These are phyloP conservation scores for Eumaeus atala DNA, from an alignment of 1,140 invertebrate genomes.

Conservation along the genomic window DNA sequence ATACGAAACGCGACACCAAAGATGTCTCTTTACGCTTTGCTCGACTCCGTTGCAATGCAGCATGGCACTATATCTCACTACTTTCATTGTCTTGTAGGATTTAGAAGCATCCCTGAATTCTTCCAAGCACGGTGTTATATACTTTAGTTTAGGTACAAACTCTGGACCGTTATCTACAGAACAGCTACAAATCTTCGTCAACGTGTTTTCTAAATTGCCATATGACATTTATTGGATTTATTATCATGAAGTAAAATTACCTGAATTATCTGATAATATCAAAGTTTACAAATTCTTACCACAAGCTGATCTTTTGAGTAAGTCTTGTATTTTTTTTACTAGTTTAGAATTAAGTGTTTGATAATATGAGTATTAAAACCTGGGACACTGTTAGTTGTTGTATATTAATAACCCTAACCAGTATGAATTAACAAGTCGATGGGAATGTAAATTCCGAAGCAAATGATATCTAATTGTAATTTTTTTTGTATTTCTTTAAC, in stretches of 20 bases:
- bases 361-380: too few species aligned
- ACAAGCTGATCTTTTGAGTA: slow-evolving; percentile 35
- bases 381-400: too few species aligned
- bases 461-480: too few species aligned
- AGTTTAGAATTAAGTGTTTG: too few species aligned
- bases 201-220: slow-evolving; percentile 60
- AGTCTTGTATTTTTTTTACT: slow-evolving; percentile 6
- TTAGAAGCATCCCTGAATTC: slow-evolving; percentile 33
- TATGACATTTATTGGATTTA: slow-evolving; percentile 72
- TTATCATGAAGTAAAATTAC: slow-evolving; percentile 41
- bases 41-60: too few species aligned
- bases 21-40: too few species aligned
- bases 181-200: slow-evolving; percentile 50
- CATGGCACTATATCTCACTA: too few species aligned
- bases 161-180: slow-evolving; percentile 47
- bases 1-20: too few species aligned
- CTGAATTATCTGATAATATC: slow-evolving; percentile 33
- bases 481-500: too few species aligned
- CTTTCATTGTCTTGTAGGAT: slow-evolving; percentile 20
- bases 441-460: too few species aligned
- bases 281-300: slow-evolving; percentile 69
- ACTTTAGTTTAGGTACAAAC: slow-evolving; percentile 74
- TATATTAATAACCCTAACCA: too few species aligned
- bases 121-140: slow-evolving; percentile 47
- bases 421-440: too few species aligned